A percentile compares a stretch with the other conserved stretches of the same genome.
phyloP scores from a whole-genome alignment of 2,113 vertebrate genomes.

The Calidris pugnax region DNA sequence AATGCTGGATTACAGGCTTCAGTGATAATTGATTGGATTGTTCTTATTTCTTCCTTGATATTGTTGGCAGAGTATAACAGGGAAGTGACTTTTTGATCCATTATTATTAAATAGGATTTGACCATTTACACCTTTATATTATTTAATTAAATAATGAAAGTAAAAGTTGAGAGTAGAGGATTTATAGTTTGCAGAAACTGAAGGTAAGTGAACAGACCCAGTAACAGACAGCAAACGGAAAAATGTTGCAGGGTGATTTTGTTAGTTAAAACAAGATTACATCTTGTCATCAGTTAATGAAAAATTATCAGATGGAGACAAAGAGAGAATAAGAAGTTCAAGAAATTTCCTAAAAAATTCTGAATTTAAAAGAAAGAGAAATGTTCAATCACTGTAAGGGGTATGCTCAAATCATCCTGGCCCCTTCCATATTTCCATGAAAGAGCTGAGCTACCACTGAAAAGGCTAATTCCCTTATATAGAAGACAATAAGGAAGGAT shows the following conservation, averaged over 20 bases:
- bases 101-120: not conserved
- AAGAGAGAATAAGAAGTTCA: not conserved
- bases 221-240: not conserved
- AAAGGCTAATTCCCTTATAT: not conserved
- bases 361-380: not conserved
- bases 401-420: not conserved
- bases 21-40: not conserved
- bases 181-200: not conserved
- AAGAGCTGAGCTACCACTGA: not conserved
- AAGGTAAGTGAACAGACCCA: not conserved
- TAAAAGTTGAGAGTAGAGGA: not conserved
- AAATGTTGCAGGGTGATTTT: not conserved
- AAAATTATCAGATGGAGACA: not conserved
- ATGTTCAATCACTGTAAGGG: not conserved
- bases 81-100: not conserved
- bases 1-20: not conserved
- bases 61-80: not conserved
- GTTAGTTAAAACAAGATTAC: not conserved
- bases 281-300: not conserved
- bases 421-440: not conserved
- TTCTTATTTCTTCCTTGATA: not conserved
- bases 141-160: not conserved
- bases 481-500: not conserved
- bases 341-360: not conserved
- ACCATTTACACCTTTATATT: not conserved